These are phyloP conservation scores for Leptinotarsa rubiginosa DNA, from an alignment of 2,888 invertebrate genomes.

Conservation along the genomic window DNA sequence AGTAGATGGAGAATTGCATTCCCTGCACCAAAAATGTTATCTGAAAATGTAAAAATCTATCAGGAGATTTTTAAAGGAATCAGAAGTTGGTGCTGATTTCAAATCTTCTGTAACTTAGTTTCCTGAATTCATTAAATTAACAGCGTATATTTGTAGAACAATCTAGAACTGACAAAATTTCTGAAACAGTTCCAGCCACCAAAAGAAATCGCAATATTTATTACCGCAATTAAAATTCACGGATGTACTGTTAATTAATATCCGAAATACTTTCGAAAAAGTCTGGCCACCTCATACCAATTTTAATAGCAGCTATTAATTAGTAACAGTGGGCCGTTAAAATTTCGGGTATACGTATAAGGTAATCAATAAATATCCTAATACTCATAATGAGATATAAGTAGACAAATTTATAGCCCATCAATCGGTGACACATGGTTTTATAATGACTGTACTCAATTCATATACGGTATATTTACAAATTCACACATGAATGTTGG, in stretches of 20 bases:
- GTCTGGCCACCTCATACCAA: constrained; percentile 17
- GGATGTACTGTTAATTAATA: constrained; percentile 11
- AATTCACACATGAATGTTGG: constrained; percentile 7
- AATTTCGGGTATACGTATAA: constrained; percentile 33
- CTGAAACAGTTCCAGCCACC: not conserved
- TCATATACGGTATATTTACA: constrained; percentile 2
- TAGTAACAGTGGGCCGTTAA: constrained; percentile 28
- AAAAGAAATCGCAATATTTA: not conserved
- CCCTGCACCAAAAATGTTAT: too few relatives aligned
- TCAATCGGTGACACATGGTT: constrained; percentile 34
- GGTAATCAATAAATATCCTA: constrained; percentile 37
- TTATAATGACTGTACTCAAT: constrained; percentile 20
- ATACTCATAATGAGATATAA: constrained; percentile 36
- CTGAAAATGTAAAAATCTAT: too few relatives aligned
- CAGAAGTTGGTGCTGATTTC: too few relatives aligned
- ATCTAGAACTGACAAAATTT: not conserved
- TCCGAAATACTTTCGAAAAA: constrained; percentile 15
- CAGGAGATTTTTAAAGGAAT: too few relatives aligned
- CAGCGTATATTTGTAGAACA: too few relatives aligned
- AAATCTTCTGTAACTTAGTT: too few relatives aligned
- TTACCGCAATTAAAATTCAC: constrained; percentile 15
- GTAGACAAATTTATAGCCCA: constrained; percentile 36
- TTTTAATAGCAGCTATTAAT: constrained; percentile 34
- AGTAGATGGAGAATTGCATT: too few relatives aligned
- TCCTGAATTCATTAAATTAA: too few relatives aligned